These are phyloP conservation scores for Chionoecetes opilio DNA, from an alignment of 1,140 invertebrate species.

Conservation along the genomic window DNA sequence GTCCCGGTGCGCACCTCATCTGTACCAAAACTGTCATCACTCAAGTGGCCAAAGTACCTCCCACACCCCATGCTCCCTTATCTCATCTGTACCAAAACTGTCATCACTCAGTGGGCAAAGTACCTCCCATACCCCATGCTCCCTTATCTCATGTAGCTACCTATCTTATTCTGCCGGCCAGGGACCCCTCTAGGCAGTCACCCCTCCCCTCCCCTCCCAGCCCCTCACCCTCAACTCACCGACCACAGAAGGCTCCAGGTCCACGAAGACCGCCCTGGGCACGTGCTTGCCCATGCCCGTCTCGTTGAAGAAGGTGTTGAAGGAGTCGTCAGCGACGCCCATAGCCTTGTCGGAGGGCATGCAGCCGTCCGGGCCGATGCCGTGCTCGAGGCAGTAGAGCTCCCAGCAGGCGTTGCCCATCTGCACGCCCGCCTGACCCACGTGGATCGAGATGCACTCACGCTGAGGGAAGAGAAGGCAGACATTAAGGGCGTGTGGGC, in stretches of 20 bases:
- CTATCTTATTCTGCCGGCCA: neutral
- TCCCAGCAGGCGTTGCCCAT: slow-evolving; percentile 77
- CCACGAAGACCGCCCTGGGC: slow-evolving; percentile 70
- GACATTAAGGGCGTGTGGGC: no score
- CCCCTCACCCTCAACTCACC: slow-evolving; percentile 25
- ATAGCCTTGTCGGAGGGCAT: slow-evolving; percentile 75
- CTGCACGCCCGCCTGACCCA: slow-evolving; percentile 73
- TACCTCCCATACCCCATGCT: neutral
- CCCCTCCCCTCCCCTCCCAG: no score
- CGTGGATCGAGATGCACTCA: slow-evolving; percentile 75
- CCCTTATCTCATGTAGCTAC: neutral
- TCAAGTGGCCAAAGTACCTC: neutral
- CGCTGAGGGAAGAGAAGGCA: slow-evolving; percentile 8
- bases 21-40: slow-evolving; percentile 46
- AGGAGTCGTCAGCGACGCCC: slow-evolving; percentile 65
- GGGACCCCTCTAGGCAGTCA: neutral
- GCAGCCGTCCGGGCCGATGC: slow-evolving; percentile 72
- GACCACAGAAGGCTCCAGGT: slow-evolving; percentile 72
- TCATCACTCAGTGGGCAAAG: no score
- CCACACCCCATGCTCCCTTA: neutral
- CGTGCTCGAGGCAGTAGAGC: slow-evolving; percentile 72
- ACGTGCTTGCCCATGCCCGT: slow-evolving; percentile 73
- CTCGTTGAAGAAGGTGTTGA: slow-evolving; percentile 75
- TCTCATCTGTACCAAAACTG: neutral
- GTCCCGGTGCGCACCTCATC: slow-evolving; percentile 76